Evolutionary conservation across 2,113 vertebrate genomes (phyloP).

Genomic region (Sander lucioperca): DNA sequence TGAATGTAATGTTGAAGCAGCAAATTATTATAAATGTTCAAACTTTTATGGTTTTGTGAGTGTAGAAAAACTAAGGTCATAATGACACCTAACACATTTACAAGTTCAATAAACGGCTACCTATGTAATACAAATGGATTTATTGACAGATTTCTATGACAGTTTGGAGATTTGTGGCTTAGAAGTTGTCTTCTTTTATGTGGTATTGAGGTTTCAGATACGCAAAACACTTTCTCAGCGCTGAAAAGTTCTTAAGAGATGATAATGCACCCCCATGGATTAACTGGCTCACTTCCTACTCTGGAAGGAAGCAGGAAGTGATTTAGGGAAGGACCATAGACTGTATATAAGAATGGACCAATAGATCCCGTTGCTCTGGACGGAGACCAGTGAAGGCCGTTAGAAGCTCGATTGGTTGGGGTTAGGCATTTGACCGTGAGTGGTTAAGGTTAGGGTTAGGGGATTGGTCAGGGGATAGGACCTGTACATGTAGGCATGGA

Average conservation of each 20-base stretch:
- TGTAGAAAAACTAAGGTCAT: slow-evolving; percentile 90
- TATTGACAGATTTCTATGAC: slow-evolving; percentile 42
- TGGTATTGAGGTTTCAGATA: neutral
- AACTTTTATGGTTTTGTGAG: slow-evolving; percentile 99
- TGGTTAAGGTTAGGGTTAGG: too few species aligned
- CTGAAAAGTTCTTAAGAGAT: neutral
- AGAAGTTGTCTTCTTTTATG: neutral
- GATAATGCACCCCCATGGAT: neutral
- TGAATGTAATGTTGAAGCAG: slow-evolving; percentile 99
- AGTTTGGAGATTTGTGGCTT: neutral
- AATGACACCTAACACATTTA: slow-evolving; percentile 87
- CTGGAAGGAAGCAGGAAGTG: too few species aligned
- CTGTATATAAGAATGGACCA: too few species aligned
- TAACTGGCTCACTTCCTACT: neutral
- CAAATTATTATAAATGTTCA: slow-evolving; percentile 98
- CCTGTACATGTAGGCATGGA: too few species aligned
- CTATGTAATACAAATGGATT: slow-evolving; percentile 80
- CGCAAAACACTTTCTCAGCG: too few species aligned
- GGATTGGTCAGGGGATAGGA: too few species aligned
- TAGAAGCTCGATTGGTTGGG: too few species aligned
- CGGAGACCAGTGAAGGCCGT: too few species aligned
- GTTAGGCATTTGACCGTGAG: too few species aligned
- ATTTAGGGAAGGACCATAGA: too few species aligned
- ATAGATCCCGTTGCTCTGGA: too few species aligned
- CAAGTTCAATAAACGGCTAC: slow-evolving; percentile 84